Evolutionary conservation across 2,113 vertebrate species (phyloP).

Genomic region (Leptodactylus fuscus): DNA sequence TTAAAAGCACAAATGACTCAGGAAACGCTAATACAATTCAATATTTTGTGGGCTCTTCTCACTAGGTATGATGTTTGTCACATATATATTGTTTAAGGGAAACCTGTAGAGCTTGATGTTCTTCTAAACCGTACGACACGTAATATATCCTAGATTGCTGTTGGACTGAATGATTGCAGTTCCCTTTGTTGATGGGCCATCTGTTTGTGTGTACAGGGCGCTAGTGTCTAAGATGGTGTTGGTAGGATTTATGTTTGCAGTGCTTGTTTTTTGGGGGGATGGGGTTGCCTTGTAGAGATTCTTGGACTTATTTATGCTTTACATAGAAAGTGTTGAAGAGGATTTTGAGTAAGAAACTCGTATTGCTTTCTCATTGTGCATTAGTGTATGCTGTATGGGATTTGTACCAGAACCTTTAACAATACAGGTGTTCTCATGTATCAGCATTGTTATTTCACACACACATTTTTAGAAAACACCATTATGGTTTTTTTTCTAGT

Average conservation of each 20-base stretch:
- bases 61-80: background rate
- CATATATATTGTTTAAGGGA: background rate
- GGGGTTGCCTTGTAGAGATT: conserved; percentile 15
- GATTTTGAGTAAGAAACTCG: background rate
- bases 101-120: background rate
- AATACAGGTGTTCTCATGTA: background rate
- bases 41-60: background rate
- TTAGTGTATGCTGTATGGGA: background rate
- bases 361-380: background rate
- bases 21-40: conserved; percentile 48
- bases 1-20: conserved; percentile 57
- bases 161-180: background rate
- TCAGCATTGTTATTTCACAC: too few relatives aligned
- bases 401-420: background rate
- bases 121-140: background rate
- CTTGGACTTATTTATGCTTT: background rate
- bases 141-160: background rate
- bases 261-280: background rate
- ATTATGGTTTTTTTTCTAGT: too few relatives aligned
- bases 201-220: too few relatives aligned
- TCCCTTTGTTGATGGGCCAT: background rate
- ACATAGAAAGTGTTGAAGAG: background rate
- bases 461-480: too few relatives aligned
- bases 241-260: background rate
- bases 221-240: background rate